phyloP scores from a whole-genome alignment of 2,888 invertebrate species.

The Leptinotarsa juncta region DNA sequence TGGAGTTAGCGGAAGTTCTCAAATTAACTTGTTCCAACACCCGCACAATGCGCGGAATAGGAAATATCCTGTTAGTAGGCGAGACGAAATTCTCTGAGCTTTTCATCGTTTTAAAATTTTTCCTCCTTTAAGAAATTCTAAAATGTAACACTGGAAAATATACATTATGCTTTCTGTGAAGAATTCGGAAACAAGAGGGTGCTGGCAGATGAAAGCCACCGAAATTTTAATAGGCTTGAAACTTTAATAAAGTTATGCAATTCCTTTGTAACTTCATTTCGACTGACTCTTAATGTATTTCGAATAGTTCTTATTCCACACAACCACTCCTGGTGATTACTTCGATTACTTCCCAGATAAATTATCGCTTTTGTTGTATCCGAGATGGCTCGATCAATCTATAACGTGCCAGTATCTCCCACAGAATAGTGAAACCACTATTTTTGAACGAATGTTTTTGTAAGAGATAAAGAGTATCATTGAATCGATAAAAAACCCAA shows the following conservation, averaged over 20 bases:
- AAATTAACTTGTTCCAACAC: slow-evolving; percentile 21
- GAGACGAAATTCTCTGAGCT: slow-evolving; percentile 2
- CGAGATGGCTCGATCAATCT: no score
- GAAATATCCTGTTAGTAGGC: slow-evolving; percentile 14
- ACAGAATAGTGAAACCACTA: no score
- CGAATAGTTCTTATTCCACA: no score
- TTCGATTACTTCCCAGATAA: no score
- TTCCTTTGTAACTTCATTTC: not conserved
- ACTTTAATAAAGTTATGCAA: not conserved
- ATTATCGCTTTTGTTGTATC: no score
- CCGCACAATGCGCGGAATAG: slow-evolving; percentile 21
- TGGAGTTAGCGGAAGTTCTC: slow-evolving; percentile 21
- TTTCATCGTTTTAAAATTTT: slow-evolving; percentile 9
- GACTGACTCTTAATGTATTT: no score
- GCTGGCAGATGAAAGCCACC: not conserved
- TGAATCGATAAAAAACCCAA: no score
- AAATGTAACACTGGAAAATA: not conserved
- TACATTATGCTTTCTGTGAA: not conserved
- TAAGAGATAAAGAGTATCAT: no score
- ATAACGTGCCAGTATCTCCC: no score
- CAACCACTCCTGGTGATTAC: no score
- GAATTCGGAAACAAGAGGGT: not conserved
- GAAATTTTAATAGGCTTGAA: not conserved
- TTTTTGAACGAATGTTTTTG: no score
- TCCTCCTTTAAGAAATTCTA: slow-evolving; percentile 8